A percentile compares a stretch with the other conserved stretches of the same genome.
These are phyloP conservation scores for Drosophila sturtevanti DNA, from an alignment of 1,140 invertebrate genomes.

Conservation along the genomic window DNA sequence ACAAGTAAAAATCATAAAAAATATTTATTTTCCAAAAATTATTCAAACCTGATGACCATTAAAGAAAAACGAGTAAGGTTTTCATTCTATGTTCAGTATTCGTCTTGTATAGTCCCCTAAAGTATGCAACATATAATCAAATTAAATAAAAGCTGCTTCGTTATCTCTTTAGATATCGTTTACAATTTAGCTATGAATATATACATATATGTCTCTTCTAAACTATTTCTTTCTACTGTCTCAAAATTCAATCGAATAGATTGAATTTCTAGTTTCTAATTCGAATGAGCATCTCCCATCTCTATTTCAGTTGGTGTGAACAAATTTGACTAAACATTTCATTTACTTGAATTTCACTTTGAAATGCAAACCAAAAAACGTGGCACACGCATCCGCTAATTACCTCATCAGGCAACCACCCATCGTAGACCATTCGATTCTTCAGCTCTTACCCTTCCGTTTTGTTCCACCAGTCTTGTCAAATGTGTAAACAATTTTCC, in stretches of 20 bases:
- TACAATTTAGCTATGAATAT: too few relatives aligned
- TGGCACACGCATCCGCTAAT: conserved; percentile 75
- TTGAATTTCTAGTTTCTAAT: not conserved
- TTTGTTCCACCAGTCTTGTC: conserved; percentile 13
- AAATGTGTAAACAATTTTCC: conserved; percentile 56
- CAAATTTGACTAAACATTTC: conserved; percentile 47
- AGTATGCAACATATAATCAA: not conserved
- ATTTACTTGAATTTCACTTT: conserved; percentile 74
- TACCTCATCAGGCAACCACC: conserved; percentile 53
- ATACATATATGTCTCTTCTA: too few relatives aligned
- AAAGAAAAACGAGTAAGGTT: too few relatives aligned
- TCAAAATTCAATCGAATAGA: too few relatives aligned
- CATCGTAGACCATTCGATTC: conserved; percentile 16
- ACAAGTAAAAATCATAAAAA: too few relatives aligned
- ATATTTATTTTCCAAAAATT: too few relatives aligned
- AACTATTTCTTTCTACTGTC: too few relatives aligned
- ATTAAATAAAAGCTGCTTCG: too few relatives aligned
- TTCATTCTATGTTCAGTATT: too few relatives aligned
- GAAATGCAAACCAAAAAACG: conserved; percentile 75
- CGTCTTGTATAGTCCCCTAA: not conserved
- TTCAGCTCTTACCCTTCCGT: not conserved
- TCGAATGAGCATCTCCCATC: not conserved
- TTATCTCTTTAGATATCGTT: too few relatives aligned
- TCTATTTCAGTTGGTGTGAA: conserved; percentile 14
- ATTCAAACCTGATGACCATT: too few relatives aligned